Evolutionary conservation across 1,140 invertebrate genomes (phyloP), one percentile per base, ranked within the genome.

Genomic region (Drosophila lowei): DNA sequence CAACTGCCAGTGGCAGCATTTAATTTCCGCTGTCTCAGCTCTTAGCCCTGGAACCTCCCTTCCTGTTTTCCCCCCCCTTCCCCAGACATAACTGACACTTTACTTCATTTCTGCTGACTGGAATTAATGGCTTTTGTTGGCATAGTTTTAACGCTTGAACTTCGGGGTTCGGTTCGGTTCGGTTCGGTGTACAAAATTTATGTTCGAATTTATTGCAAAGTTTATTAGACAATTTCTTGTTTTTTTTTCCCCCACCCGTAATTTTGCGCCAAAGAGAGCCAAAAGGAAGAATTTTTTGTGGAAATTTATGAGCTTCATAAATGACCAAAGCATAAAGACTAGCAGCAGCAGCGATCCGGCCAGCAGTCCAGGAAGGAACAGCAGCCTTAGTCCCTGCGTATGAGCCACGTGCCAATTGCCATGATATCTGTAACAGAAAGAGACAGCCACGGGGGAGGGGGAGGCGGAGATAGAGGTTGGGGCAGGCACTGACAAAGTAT

Each of bases 61-160:
- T 25, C 23, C 23, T 23, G 23, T 23, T 23, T 5, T 3, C 23
- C 23, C 23, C 11, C 16, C 48, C 25, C 47, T 4, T 42, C 2
- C 42, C 52, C 70, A 60, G 54, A 74, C 73, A 76, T 76, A 83
- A 79, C 83, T 89, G 84, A 88, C 83, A 88, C 79, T 88, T 88
- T 88, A 88, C 83, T 88, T 88, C 83, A 88, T 88, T 88, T 88
- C 78, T 76, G 83, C 75, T 88, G 83, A 88, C 83, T 88, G 83
- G 83, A 88, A 88, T 88, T 88, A 88, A 88, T 88, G 83, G 83
- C 83, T 88, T 88, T 88, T 88, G 83, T 88, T 88, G 83, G 83
- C 83, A 88, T 88, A 88, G 83, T 88, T 88, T 89, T 89, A 83
- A 88, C 84, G 83, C 83, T 81, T 88, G 79, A 88, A 88, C 34